Conservation (phyloP, 2,888 invertebrate genomes). For the Sphecodes monilicornis region DNA sequence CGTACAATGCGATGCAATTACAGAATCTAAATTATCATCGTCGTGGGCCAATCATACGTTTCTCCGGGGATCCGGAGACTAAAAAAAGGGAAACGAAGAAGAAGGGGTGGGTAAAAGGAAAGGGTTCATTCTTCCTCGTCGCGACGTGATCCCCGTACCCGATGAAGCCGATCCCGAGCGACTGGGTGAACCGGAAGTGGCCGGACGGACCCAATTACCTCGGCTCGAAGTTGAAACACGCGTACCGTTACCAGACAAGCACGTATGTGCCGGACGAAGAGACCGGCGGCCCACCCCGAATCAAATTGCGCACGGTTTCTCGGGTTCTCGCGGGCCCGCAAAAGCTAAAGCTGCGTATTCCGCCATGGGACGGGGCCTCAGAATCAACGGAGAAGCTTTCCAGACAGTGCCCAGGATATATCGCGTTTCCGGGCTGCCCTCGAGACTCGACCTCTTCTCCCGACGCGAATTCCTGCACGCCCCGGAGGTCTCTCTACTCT, state of each 20-base stretch:
- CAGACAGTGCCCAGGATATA: conserved; percentile 71
- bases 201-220: conserved; percentile 70
- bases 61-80: background rate
- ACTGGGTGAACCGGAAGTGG: conserved; percentile 63
- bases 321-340: conserved; percentile 45
- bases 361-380: conserved; percentile 28
- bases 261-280: conserved; percentile 32
- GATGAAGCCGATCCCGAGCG: conserved; percentile 36
- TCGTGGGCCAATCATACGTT: conserved; percentile 31
- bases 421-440: conserved; percentile 77
- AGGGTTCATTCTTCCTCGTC: conserved; percentile 11
- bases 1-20: conserved; percentile 45
- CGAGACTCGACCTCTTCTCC: conserved; percentile 70
- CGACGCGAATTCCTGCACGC: conserved; percentile 74
- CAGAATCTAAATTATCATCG: conserved; percentile 34
- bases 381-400: conserved; percentile 51
- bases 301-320: conserved; percentile 65
- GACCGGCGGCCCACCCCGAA: conserved; percentile 65
- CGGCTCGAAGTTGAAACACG: conserved; percentile 55
- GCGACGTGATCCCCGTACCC: conserved; percentile 48
- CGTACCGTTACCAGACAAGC: conserved; percentile 67
- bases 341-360: conserved; percentile 33
- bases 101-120: background rate
- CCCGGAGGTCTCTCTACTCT: conserved; percentile 54
- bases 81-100: background rate